Evolutionary conservation across 2,113 vertebrate species (phyloP), one percentile per base, ranked within the genome.

Genomic region (Calonectris borealis): DNA sequence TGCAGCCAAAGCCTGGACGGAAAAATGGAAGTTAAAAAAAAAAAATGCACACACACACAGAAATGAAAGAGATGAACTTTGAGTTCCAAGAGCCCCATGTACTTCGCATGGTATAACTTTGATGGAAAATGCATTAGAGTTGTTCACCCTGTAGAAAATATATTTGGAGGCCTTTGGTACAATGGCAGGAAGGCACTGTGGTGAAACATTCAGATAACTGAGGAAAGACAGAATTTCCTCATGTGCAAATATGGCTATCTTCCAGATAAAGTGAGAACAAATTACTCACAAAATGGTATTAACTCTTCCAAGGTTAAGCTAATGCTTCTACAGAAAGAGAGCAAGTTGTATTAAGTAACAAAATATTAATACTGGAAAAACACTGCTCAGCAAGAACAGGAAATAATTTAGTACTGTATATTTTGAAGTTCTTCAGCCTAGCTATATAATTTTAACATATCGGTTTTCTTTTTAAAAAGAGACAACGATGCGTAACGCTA

Each of bases 121-220:
- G 93, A 96, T 93, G 97, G 97, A 96, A 98, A 98, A 96, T 6
- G 77, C 94, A 73, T 97, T 93, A 88, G 85, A 94, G 92, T 77
- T 95, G 90, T 92, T 95, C 93, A 72, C 91, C 91, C 94, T 31
- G 61, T 38, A 81, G 95, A 97, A 95, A 90, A 95, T 83, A 44
- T 92, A 88, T 96, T 96, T 86, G 95, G 70, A 85, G 66, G 80
- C 94, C 95, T 98, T 97, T 96, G 97, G 95, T 98, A 98, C 97
- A 98, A 98, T 98, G 88, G 96, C 98, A 98, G 98, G 98, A 98
- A 99, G 98, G 98, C 98, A 98, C 98, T 97, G 97, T 90, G 97
- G 97, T 98, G 81, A 97, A 97, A 97, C 98, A 97, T 98, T 98
- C 97, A 98, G 98, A 98, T 96, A 98, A 96, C 96, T 57, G 94